Evolutionary conservation across 1,140 invertebrate species (phyloP).

Genomic region (Drosophila novamexicana): DNA sequence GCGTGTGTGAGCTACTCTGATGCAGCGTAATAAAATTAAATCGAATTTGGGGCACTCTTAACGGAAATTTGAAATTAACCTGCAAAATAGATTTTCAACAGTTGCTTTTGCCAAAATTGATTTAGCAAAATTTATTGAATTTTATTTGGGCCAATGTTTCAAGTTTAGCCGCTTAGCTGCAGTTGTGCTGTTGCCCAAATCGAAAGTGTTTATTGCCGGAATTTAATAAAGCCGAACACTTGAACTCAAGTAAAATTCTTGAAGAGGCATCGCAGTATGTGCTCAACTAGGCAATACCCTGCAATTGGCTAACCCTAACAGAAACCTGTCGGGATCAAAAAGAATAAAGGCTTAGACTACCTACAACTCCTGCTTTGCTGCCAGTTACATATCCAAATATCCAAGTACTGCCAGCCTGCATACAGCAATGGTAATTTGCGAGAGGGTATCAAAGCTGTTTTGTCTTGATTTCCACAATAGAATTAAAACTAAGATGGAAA

Average conservation of each 20-base stretch:
- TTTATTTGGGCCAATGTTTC: constrained; percentile 8
- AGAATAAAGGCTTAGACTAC: no score
- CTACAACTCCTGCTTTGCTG: no score
- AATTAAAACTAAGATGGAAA: neutral
- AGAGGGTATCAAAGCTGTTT: neutral
- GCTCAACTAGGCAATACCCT: neutral
- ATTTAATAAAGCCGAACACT: constrained; percentile 19
- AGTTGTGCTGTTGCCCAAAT: neutral
- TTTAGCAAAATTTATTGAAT: constrained; percentile 17
- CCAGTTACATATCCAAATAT: no score
- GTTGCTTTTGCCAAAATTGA: constrained; percentile 17
- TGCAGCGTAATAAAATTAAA: constrained; percentile 56
- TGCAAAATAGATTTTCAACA: constrained; percentile 43
- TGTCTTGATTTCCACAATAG: neutral
- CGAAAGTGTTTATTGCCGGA: constrained; percentile 4
- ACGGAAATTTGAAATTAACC: constrained; percentile 66
- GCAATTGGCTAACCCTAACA: neutral
- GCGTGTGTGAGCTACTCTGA: constrained; percentile 1
- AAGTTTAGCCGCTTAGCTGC: neutral
- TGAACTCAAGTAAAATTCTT: neutral
- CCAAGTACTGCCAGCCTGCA: no score
- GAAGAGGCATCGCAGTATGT: neutral
- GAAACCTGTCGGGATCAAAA: no score
- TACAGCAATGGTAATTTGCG: no score
- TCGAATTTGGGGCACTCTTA: constrained; percentile 58